A percentile compares a stretch with the other conserved stretches of the same genome.
phyloP scores from a whole-genome alignment of 2,113 vertebrate genomes.

The Phyllostomus hastatus region DNA sequence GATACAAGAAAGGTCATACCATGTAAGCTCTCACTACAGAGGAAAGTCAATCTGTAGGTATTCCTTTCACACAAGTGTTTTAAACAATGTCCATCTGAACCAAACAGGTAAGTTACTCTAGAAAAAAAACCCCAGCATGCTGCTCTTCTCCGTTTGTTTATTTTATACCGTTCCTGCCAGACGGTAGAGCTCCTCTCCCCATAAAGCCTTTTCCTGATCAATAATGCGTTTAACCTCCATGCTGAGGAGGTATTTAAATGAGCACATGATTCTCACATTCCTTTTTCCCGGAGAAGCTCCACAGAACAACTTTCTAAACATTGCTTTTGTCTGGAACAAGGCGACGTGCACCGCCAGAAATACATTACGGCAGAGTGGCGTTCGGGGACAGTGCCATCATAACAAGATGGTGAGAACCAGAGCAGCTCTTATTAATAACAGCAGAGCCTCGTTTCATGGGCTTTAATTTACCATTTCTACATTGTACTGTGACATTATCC shows the following conservation, averaged over 20 bases:
- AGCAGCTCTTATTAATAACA: conserved; percentile 83
- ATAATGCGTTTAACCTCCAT: conserved; percentile 75
- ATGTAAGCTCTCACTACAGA: neutral
- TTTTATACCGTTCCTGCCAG: neutral
- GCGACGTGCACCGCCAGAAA: conserved; percentile 80
- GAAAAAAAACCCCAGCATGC: neutral
- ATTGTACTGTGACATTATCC: conserved; percentile 87
- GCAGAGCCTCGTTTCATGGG: conserved; percentile 79
- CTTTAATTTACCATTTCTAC: conserved; percentile 84
- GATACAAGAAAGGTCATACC: neutral
- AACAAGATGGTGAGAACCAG: conserved; percentile 81
- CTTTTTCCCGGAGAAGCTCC: conserved; percentile 71
- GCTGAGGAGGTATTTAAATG: conserved; percentile 79
- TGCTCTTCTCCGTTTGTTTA: conserved; percentile 32
- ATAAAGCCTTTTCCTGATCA: conserved; percentile 73
- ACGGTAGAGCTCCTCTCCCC: neutral
- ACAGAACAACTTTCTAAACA: conserved; percentile 80
- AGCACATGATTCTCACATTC: conserved; percentile 73
- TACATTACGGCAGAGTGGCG: conserved; percentile 78
- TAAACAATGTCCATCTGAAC: neutral
- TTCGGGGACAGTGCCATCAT: conserved; percentile 80
- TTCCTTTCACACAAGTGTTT: neutral
- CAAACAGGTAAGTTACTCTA: neutral
- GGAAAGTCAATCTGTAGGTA: neutral
- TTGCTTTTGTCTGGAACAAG: conserved; percentile 83